Evolutionary conservation across 2,113 vertebrate species (phyloP).

Genomic region (Gila orcuttii): DNA sequence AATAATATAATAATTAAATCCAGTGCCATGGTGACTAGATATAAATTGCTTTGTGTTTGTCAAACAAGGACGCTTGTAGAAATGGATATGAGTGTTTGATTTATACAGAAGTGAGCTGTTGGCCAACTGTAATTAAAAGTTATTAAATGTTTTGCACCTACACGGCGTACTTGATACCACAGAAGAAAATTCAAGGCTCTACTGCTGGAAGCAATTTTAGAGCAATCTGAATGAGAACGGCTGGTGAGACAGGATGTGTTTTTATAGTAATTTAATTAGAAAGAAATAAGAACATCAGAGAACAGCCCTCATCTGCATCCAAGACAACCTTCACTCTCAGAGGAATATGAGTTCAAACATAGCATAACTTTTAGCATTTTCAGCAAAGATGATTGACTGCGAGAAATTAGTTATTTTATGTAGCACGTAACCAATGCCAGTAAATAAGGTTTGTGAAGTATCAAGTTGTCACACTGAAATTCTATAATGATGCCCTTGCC

Average conservation of each 20-base stretch:
- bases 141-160: background rate
- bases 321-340: background rate
- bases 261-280: constrained; percentile 16
- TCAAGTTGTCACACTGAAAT: background rate
- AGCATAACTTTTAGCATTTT: background rate
- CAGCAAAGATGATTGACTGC: background rate
- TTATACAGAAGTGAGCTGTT: background rate
- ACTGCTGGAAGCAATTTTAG: background rate
- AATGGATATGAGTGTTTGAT: background rate
- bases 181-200: background rate
- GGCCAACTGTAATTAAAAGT: constrained; percentile 13
- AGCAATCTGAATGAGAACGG: background rate
- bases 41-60: constrained; percentile 9
- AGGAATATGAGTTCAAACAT: background rate
- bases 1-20: constrained; percentile 6
- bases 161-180: background rate
- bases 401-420: background rate
- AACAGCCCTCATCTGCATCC: background rate
- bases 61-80: background rate
- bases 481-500: background rate
- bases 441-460: background rate
- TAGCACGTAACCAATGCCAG: background rate
- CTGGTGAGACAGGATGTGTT: background rate
- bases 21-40: background rate
- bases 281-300: constrained; percentile 18